These are phyloP conservation scores for Nyctibius grandis DNA, from an alignment of 2,797 vertebrate genomes.

Conservation along the genomic window DNA sequence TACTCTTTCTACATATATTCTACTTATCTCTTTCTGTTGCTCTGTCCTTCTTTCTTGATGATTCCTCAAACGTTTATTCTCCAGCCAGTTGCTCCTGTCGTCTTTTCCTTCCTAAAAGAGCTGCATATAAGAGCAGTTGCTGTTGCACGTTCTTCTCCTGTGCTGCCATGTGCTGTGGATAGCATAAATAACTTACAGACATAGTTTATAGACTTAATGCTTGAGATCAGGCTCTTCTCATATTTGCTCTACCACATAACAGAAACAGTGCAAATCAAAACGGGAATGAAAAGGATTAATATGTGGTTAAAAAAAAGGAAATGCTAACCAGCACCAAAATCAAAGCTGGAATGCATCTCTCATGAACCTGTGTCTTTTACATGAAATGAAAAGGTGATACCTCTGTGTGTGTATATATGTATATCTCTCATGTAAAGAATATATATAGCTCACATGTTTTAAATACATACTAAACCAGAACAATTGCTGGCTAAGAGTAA, in stretches of 20 bases:
- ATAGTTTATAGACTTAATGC: neutral
- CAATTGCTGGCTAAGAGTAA: neutral
- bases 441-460: neutral
- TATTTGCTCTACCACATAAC: neutral
- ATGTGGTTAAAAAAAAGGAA: neutral
- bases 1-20: neutral
- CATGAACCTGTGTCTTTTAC: neutral
- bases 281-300: neutral
- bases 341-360: neutral
- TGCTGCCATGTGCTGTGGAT: neutral
- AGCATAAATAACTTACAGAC: neutral
- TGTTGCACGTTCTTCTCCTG: neutral
- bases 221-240: neutral
- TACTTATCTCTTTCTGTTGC: neutral
- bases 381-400: neutral
- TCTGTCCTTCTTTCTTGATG: neutral
- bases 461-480: neutral
- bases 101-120: neutral
- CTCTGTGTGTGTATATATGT: rapidly evolving
- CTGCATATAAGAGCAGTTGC: neutral
- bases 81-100: neutral
- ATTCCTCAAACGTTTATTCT: neutral
- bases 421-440: neutral
- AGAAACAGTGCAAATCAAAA: neutral
- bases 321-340: neutral